Base-by-base conservation (phyloP, 2,888 invertebrate genomes). In the Sesia apiformis region DNA sequence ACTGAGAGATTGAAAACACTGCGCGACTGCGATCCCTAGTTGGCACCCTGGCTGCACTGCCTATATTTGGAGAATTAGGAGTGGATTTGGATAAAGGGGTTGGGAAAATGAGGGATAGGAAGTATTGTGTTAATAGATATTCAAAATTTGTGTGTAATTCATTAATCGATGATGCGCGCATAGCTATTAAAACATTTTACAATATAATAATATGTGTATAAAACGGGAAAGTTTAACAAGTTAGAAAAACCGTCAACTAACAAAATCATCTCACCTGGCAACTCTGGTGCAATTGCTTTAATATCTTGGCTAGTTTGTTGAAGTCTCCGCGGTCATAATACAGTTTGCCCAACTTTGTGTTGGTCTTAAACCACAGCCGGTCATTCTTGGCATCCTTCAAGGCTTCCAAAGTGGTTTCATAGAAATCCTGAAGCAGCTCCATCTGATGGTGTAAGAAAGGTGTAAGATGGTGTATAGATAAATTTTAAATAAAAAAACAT, bases 331-430 rank as follows among this genome's bases (percentile, higher is more conserved):
- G 92, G 85, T 99, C 99, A 73, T 98, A 99, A 81, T 99, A 99
- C 39, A 99, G 90, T 85, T 99, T 99, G 52, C 99, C 99, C 65
- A 99, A 89, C 90, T 99, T 99, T 0, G 98, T 99, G 78, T 99
- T 99, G 0, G 99, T 99, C 87, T 99, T 99, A 81, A 99, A 99
- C 99, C 99, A 99, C 55, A 99, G 89, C 60, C 99, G 92, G 84
- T 99, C 99, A 81, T 99, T 99, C 82, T 99, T 99, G 1, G 99
- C 98, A 90, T 99, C 99, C 80, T 97, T 97, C 55, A 97, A 81
- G 5, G 97, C 97, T 75, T 97, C 97, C 69, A 97, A 84, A 0
- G 97, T 97, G 1, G 97, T 99, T 84, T 99, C 98, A 82, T 99
- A 99, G 83, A 99, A 99, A 76, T 99, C 96, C 91, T 99, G 99